Percentiles rank a stretch among this genome's conserved stretches.
phyloP scores from a whole-genome alignment of 2,888 invertebrate genomes.

The Brassicogethes aeneus region DNA sequence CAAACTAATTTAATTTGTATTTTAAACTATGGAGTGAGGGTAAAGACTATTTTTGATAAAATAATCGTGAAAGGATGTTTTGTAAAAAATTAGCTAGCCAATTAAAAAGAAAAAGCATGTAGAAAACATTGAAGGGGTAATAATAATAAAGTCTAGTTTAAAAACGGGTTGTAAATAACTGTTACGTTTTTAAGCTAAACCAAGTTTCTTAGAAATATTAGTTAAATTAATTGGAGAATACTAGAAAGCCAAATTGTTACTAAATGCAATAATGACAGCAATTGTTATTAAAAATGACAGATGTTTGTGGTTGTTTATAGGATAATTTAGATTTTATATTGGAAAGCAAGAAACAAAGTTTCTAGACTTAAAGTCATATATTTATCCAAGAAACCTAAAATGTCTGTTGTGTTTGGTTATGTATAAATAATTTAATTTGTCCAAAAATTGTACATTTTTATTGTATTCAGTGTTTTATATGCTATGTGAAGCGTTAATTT shows the following conservation, averaged over 20 bases:
- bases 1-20: too few relatives aligned
- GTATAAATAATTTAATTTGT: neutral
- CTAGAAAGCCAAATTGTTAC: neutral
- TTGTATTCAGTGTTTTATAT: constrained; percentile 1
- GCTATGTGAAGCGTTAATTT: neutral
- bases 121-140: neutral
- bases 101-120: neutral
- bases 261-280: constrained; percentile 1
- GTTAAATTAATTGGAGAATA: neutral
- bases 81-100: constrained; percentile 1
- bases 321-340: neutral
- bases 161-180: too few relatives aligned
- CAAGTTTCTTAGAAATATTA: neutral
- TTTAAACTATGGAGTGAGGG: neutral
- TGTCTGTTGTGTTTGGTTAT: neutral
- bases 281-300: neutral
- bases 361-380: neutral
- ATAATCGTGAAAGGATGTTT: neutral
- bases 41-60: constrained; percentile 1
- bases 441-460: neutral
- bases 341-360: neutral
- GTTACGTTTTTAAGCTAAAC: too few relatives aligned
- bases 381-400: neutral
- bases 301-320: neutral
- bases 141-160: too few relatives aligned